A percentile compares a stretch with the other conserved stretches of the same genome.
These are phyloP conservation scores for Anthoscopus minutus DNA, from an alignment of 2,113 vertebrate species.

Conservation along the genomic window DNA sequence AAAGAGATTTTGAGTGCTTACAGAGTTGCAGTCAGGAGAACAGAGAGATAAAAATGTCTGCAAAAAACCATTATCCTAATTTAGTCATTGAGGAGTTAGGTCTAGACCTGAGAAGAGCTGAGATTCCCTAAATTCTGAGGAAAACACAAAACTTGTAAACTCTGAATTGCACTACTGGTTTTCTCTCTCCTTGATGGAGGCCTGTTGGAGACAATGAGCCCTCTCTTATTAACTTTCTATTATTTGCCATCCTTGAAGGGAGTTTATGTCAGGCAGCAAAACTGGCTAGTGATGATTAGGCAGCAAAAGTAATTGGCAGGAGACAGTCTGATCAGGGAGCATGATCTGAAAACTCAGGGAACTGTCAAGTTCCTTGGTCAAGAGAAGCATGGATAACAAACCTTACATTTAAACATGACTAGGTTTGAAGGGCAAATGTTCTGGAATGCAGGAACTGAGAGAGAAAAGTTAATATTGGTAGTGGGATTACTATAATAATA, in stretches of 20 bases:
- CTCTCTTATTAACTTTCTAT: neutral
- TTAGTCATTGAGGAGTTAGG: neutral
- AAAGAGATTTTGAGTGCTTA: neutral
- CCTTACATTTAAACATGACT: neutral
- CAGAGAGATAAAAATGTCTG: neutral
- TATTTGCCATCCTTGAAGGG: neutral
- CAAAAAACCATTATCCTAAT: neutral
- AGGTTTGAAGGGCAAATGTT: neutral
- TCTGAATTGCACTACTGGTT: neutral
- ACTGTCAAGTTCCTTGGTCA: neutral
- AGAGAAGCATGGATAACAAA: neutral
- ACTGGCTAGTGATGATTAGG: neutral
- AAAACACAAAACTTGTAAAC: neutral
- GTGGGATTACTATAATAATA: neutral
- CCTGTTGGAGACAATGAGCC: neutral
- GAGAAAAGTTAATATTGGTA: neutral
- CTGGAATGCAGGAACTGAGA: neutral
- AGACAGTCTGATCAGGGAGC: neutral
- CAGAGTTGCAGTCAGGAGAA: accelerated
- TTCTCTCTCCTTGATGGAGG: neutral
- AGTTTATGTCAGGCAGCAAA: neutral
- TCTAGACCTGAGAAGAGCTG: neutral
- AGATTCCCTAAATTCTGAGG: neutral
- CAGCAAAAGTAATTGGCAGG: neutral
- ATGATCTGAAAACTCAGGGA: neutral